Base-by-base conservation (phyloP, 2,888 invertebrate genomes). In the Phalera bucephala region DNA sequence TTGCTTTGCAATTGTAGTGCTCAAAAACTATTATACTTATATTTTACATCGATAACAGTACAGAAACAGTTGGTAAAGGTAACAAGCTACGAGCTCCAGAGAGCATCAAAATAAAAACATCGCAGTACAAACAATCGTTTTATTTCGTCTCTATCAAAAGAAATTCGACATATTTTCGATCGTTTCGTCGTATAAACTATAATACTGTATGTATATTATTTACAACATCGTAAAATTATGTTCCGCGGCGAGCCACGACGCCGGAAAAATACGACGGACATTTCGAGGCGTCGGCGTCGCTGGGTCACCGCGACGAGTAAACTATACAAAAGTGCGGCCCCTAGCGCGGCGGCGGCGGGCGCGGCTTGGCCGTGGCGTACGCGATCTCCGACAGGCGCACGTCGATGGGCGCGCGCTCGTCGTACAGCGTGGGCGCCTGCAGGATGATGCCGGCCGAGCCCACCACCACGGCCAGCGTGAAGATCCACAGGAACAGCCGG, bases 401-500 rank as follows among this genome's bases (percentile, higher is more conserved):
- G 87, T 96, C 96, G 76, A 97, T 96, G 50, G 97, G 96, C 64
- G 94, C 93, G 60, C 97, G 93, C 75, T 96, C 95, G 88, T 97
- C 97, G 91, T 98, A 98, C 49, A 98, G 91, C 42, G 97, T 97
- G 27, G 98, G 98, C 46, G 98, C 98, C 90, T 97, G 97, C 57
- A 98, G 92, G 71, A 98, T 97, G 77, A 98, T 97, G 35, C 97
- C 97, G 15, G 96, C 96, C 33, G 96, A 97, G 27, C 98, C 98
- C 52, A 97, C 96, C 50, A 98, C 91, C 69, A 98, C 98, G 31
- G 98, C 97, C 73, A 97, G 91, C 60, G 98, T 97, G 91, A 99
- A 99, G 80, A 99, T 97, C 96, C 97, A 98, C 66, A 99, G 93
- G 91, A 99, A 99, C 70, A 99, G 92, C 49, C 99, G 93, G 88